Evolutionary conservation across 2,888 invertebrate species (phyloP), one percentile per base, ranked within the genome.

Genomic region (Athalia circularis): DNA sequence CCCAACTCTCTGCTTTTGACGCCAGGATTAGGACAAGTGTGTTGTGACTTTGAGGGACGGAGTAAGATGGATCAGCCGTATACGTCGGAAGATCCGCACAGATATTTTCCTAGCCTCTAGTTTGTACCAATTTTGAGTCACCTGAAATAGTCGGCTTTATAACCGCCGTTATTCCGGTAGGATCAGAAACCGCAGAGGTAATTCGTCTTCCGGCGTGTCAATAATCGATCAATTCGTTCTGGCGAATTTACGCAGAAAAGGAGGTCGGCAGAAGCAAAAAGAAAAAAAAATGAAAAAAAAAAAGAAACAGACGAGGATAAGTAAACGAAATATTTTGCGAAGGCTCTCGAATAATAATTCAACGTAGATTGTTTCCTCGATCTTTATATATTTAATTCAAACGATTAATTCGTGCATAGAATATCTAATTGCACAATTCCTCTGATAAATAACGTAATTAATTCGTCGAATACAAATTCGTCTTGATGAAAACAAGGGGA

Each of bases 51-150:
- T 8, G 29, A 50, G 50, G 45, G 61, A 75, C 50, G 29, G 74
- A 75, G 45, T 62, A 75, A 75, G 74, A 75, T 75, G 74, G 74
- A 75, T 75, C 74, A 75, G 74, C 74, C 2, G 29, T 29, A 29
- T 29, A 29, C 29, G 29, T 29, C 62, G 5, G 6, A 48, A 75
- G 61, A 62, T 62, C 62, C 61, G 74, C 62, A 15, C 6, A 1
- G 62, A 48, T n/a, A 75, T 75, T 75, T 75, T 48, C 50, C 72
- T 59, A 61, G 52, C 3, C 6, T n/a, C 45, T 59, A 62, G 62
- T 50, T 75, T 75, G 74, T 75, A 75, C 15, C 62, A 75, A 75
- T 75, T 75, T 75, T 11, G 50, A 75, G 74, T 62, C 15, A 62
- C 48, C 5, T 43, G 3, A 8, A 48, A 6, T 50, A 47, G 29